Percentiles rank a stretch among this genome's conserved stretches.
These are phyloP conservation scores for Drosophila leonis DNA, from an alignment of 2,888 invertebrate genomes.

Conservation along the genomic window DNA sequence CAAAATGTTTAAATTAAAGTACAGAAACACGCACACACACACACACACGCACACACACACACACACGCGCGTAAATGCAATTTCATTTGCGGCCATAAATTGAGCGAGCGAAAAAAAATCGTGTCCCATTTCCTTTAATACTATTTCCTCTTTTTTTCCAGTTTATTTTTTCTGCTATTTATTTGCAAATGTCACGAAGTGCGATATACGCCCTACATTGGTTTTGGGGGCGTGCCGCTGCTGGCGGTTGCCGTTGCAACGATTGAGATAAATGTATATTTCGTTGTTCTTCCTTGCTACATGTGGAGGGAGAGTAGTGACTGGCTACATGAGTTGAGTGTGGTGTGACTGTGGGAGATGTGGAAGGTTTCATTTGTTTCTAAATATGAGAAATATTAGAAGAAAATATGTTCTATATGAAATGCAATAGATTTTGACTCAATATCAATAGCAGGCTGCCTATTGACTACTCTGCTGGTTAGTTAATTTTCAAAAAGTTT, in stretches of 20 bases:
- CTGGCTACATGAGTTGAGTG: neutral
- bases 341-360: neutral
- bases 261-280: slow-evolving; percentile 58
- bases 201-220: slow-evolving; percentile 32
- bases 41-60: slow-evolving; percentile 10
- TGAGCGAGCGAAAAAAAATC: slow-evolving; percentile 46
- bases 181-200: slow-evolving; percentile 76
- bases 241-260: slow-evolving; percentile 25
- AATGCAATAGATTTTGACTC: neutral
- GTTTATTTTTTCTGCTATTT: slow-evolving; percentile 56
- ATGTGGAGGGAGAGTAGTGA: neutral
- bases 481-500: too few relatives aligned
- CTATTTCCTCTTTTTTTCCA: slow-evolving; percentile 21
- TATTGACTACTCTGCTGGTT: neutral
- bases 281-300: slow-evolving; percentile 13
- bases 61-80: slow-evolving; percentile 55
- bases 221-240: neutral
- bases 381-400: neutral
- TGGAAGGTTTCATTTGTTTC: neutral
- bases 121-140: slow-evolving; percentile 55
- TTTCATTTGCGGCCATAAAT: slow-evolving; percentile 77
- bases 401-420: neutral
- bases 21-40: slow-evolving; percentile 29
- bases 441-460: neutral
- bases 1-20: slow-evolving; percentile 73